Conservation (phyloP, 2,888 invertebrate genomes). For the Blastobasis adustella region DNA sequence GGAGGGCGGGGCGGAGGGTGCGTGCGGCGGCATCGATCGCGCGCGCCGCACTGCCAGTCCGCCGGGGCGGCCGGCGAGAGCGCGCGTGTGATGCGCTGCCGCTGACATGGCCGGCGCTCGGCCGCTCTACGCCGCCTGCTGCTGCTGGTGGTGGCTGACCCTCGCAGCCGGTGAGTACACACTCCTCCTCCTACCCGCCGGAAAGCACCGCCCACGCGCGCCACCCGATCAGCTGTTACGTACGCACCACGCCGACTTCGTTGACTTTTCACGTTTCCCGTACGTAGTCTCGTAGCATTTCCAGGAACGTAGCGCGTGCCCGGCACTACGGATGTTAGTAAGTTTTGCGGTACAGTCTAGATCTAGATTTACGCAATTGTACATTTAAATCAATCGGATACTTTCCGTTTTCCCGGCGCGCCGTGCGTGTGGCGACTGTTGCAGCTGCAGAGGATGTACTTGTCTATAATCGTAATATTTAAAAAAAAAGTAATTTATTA, state of each 20-base stretch:
- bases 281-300: conserved; percentile 33
- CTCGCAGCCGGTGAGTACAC: conserved; percentile 69
- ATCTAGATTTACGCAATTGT: conserved; percentile 36
- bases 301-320: conserved; percentile 28
- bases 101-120: conserved; percentile 74
- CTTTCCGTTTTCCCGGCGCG: no score
- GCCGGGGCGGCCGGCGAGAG: conserved; percentile 74
- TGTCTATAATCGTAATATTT: no score
- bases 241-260: conserved; percentile 26
- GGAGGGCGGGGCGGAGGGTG: conserved; percentile 52
- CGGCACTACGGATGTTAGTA: conserved; percentile 9
- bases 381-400: conserved; percentile 23
- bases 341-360: conserved; percentile 22
- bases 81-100: conserved; percentile 72
- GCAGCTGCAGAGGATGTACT: no score
- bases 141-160: conserved; percentile 72
- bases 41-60: conserved; percentile 41
- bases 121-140: conserved; percentile 73
- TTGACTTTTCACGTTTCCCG: conserved; percentile 39
- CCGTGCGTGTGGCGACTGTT: no score
- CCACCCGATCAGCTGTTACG: neutral
- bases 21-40: conserved; percentile 34
- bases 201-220: neutral
- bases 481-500: no score
- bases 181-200: conserved; percentile 3